These are phyloP conservation scores for Cephus pygmeus DNA, from an alignment of 2,888 invertebrate species.

Conservation along the genomic window DNA sequence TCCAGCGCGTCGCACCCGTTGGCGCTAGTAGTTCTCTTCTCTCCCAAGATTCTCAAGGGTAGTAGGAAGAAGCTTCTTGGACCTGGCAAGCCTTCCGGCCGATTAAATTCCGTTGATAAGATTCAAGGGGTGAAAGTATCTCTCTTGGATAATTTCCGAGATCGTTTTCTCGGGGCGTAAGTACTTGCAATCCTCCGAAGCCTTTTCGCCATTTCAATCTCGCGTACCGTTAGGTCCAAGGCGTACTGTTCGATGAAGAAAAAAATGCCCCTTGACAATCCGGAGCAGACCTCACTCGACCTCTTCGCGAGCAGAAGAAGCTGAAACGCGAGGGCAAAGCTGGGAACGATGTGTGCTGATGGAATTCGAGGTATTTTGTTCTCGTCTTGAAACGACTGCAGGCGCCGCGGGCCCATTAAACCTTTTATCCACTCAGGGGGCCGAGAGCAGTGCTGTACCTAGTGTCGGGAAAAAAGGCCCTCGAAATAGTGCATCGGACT, in stretches of 20 bases:
- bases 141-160: neutral
- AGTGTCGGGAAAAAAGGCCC: neutral
- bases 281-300: neutral
- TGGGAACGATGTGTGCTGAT: constrained; percentile 12
- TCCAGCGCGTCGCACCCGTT: neutral
- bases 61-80: neutral
- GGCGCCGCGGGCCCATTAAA: constrained; percentile 38
- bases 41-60: neutral
- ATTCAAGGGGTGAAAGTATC: neutral
- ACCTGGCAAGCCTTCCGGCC: neutral
- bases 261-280: neutral
- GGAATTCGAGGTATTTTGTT: constrained; percentile 50
- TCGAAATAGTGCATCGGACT: neutral
- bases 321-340: neutral
- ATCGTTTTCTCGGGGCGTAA: neutral
- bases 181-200: neutral
- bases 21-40: neutral
- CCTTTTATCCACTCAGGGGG: constrained; percentile 48
- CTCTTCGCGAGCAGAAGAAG: neutral
- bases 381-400: constrained; percentile 40
- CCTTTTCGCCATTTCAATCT: neutral
- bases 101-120: neutral
- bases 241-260: neutral
- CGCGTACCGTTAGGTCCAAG: neutral
- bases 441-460: constrained; percentile 12